Conservation (phyloP, 2,888 invertebrate species). For the Sipha maydis region DNA sequence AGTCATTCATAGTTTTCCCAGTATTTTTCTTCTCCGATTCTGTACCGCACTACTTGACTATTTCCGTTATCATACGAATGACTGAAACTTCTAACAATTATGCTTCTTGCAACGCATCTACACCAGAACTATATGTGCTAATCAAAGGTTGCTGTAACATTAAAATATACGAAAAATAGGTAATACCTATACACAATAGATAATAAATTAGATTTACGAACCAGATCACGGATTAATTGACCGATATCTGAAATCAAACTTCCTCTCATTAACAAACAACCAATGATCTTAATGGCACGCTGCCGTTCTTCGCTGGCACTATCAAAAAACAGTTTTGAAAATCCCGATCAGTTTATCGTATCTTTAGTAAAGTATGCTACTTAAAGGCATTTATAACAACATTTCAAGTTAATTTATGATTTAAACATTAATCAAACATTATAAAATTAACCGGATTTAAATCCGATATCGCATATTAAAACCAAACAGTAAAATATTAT, state of each 20-base stretch:
- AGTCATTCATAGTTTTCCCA: slow-evolving; percentile 73
- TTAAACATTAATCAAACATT: too few relatives aligned
- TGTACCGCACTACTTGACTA: slow-evolving; percentile 82
- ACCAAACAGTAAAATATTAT: too few relatives aligned
- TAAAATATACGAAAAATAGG: slow-evolving; percentile 8
- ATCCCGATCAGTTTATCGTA: slow-evolving; percentile 83
- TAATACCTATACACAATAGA: background rate
- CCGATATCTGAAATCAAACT: slow-evolving; percentile 74
- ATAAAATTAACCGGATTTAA: too few relatives aligned
- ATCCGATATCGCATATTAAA: too few relatives aligned
- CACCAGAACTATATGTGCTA: slow-evolving; percentile 72
- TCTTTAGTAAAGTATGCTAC: slow-evolving; percentile 85
- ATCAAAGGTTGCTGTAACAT: slow-evolving; percentile 66
- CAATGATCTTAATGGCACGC: slow-evolving; percentile 87
- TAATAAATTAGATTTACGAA: slow-evolving; percentile 65
- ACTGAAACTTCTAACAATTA: slow-evolving; percentile 81
- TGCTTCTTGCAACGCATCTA: slow-evolving; percentile 79
- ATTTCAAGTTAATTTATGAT: too few relatives aligned
- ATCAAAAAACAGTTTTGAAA: slow-evolving; percentile 86
- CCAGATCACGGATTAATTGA: slow-evolving; percentile 71
- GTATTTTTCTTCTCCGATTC: too few relatives aligned
- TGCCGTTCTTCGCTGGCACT: slow-evolving; percentile 87
- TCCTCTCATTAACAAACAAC: slow-evolving; percentile 88
- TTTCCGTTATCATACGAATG: slow-evolving; percentile 78
- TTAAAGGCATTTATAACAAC: slow-evolving; percentile 66